Percentiles rank a stretch among this genome's conserved stretches.
Evolutionary conservation across 2,888 invertebrate genomes (phyloP).

Genomic region (Bimastos eiseni): DNA sequence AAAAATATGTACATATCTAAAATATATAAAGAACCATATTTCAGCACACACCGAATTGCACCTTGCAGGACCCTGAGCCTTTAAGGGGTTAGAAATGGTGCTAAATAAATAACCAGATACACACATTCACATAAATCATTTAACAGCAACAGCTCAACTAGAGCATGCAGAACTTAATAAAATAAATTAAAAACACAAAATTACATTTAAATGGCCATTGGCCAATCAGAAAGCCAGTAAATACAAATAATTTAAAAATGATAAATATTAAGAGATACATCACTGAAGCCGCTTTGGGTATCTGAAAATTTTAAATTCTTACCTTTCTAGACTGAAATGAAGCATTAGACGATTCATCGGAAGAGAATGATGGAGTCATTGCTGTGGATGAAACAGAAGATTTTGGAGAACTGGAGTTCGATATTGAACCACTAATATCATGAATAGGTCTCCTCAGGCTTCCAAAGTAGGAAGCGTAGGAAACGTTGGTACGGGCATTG

Average conservation of each 20-base stretch:
- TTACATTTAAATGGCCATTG: not conserved
- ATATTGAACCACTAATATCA: not conserved
- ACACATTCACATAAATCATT: too few species aligned
- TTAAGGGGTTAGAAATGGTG: too few species aligned
- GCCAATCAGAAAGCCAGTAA: not conserved
- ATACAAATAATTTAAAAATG: not conserved
- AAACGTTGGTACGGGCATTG: not conserved
- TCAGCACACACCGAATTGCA: too few species aligned
- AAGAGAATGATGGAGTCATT: not conserved
- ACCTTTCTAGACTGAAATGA: not conserved
- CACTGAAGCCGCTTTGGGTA: not conserved
- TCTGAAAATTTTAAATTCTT: not conserved
- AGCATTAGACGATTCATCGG: not conserved
- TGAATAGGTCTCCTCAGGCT: not conserved
- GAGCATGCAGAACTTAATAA: too few species aligned
- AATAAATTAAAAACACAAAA: too few species aligned
- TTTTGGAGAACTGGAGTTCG: not conserved
- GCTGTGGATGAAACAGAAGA: not conserved
- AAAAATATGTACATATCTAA: too few species aligned
- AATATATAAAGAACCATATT: too few species aligned
- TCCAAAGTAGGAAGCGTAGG: not conserved
- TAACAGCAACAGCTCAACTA: too few species aligned
- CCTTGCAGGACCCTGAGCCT: too few species aligned
- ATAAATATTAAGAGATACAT: not conserved
- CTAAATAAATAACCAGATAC: too few species aligned